These are phyloP conservation scores for Leptoclinus maculatus DNA, from an alignment of 2,797 vertebrate genomes.

Conservation along the genomic window DNA sequence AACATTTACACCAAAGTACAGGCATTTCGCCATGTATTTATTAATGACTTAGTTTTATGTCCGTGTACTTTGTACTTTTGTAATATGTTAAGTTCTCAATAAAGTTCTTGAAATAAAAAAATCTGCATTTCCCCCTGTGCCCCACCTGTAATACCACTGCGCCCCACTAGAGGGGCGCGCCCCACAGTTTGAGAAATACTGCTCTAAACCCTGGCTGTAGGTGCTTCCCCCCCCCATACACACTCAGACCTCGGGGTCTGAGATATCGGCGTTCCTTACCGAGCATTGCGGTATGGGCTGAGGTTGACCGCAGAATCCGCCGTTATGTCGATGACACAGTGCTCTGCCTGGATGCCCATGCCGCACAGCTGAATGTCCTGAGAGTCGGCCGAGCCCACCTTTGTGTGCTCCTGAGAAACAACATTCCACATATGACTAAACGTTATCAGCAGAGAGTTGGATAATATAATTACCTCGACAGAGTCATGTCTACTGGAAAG, in stretches of 20 bases:
- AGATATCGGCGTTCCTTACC: slow-evolving; percentile 78
- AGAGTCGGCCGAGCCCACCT: slow-evolving; percentile 93
- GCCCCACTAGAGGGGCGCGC: no score
- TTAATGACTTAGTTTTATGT: no score
- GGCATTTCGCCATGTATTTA: no score
- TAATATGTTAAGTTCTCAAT: no score
- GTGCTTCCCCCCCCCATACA: neutral
- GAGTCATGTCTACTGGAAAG: neutral
- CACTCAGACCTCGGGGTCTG: neutral
- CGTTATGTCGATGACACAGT: slow-evolving; percentile 93
- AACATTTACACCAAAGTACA: no score
- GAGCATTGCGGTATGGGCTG: slow-evolving; percentile 91
- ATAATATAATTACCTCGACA: neutral
- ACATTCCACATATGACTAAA: neutral
- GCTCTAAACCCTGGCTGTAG: neutral
- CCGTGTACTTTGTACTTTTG: no score
- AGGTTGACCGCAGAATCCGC: slow-evolving; percentile 89
- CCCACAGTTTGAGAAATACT: no score
- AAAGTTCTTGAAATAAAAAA: no score
- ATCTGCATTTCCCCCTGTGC: no score
- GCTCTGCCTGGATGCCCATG: slow-evolving; percentile 97
- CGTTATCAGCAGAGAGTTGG: neutral
- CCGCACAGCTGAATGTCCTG: slow-evolving; percentile 99
- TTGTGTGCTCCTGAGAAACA: slow-evolving; percentile 72
- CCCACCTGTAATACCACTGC: no score